Evolutionary conservation across 2,797 vertebrate species (phyloP).

Genomic region (Capromys pilorides): DNA sequence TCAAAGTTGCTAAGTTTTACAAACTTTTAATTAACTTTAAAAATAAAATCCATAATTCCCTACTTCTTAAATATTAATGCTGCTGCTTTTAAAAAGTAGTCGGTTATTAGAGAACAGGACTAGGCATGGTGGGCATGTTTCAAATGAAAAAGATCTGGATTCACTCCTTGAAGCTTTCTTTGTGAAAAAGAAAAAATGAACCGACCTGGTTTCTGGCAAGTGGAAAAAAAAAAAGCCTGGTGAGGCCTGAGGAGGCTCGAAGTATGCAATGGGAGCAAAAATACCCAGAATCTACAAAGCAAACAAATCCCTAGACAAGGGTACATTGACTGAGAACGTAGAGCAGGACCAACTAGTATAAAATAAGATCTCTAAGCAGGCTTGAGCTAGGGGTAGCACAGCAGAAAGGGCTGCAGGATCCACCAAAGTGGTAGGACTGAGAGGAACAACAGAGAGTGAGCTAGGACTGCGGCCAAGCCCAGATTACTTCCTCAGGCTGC

Average conservation of each 20-base stretch:
- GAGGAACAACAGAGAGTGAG: background rate
- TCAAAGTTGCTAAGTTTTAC: background rate
- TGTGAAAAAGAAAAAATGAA: slow-evolving; percentile 8
- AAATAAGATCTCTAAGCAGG: background rate
- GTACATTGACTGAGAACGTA: background rate
- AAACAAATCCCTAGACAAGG: background rate
- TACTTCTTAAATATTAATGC: background rate
- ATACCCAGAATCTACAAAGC: background rate
- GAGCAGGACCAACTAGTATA: background rate
- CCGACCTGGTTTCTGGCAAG: background rate
- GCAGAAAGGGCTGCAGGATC: background rate
- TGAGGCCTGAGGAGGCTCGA: background rate
- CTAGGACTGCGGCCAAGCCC: background rate
- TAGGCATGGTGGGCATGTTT: background rate
- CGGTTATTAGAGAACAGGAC: background rate
- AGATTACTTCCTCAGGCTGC: background rate
- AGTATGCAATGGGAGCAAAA: background rate
- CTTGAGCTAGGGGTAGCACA: background rate
- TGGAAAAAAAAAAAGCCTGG: background rate
- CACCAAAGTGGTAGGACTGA: background rate
- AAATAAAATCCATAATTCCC: background rate
- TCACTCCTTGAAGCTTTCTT: background rate
- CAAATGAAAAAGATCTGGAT: background rate
- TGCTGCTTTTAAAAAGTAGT: background rate
- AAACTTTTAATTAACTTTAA: slow-evolving; percentile 11